These are phyloP conservation scores for Epistrophella euchroma DNA, from an alignment of 2,888 invertebrate species.

Conservation along the genomic window DNA sequence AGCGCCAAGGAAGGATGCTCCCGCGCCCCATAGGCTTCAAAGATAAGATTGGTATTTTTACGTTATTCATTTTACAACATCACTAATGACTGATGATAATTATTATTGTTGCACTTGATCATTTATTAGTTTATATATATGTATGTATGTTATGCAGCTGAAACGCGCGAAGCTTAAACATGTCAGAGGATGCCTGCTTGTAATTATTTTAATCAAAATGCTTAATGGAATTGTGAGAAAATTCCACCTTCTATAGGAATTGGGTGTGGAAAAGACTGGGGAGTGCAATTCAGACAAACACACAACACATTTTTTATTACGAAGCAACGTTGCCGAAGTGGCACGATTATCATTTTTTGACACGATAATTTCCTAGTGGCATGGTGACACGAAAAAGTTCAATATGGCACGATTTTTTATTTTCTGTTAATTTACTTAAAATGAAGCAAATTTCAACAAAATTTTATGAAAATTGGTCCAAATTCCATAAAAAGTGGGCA, in stretches of 20 bases:
- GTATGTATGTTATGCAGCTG: not conserved
- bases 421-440: no score
- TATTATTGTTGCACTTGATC: slow-evolving; percentile 59
- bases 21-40: slow-evolving; percentile 30
- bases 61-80: slow-evolving; percentile 12
- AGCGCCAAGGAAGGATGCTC: slow-evolving; percentile 69
- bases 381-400: no score
- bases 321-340: no score
- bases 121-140: slow-evolving; percentile 32
- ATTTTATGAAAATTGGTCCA: no score
- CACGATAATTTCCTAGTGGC: no score
- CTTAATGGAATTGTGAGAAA: slow-evolving; percentile 54
- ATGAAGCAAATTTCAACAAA: no score
- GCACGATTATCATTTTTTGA: no score
- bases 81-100: slow-evolving; percentile 50
- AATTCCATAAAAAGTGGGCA: no score
- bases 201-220: slow-evolving; percentile 75
- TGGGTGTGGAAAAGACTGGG: not conserved
- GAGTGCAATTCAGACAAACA: not conserved
- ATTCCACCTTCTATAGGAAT: slow-evolving; percentile 10
- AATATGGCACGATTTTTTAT: no score
- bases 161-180: slow-evolving; percentile 25
- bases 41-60: slow-evolving; percentile 29
- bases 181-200: slow-evolving; percentile 29
- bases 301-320: no score